phyloP scores from a whole-genome alignment of 53 echinoderm and acorn worm species.

The Actinopyga echinites region DNA sequence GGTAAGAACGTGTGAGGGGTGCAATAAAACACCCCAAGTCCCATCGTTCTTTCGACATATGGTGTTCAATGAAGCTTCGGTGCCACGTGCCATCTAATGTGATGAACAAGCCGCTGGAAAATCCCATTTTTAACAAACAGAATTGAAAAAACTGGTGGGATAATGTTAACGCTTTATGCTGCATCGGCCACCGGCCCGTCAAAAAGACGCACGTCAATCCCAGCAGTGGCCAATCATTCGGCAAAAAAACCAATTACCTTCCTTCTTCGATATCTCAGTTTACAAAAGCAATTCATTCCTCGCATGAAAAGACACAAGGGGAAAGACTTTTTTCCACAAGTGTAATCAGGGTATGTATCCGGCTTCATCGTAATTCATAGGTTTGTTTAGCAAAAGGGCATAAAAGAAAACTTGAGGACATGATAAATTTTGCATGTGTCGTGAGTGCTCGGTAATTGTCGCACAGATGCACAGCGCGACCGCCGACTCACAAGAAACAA shows the following conservation, averaged over 20 bases:
- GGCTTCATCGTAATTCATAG: conserved; percentile 49
- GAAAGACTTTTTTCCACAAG: conserved; percentile 33
- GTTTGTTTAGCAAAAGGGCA: conserved; percentile 40
- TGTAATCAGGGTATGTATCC: conserved; percentile 36
- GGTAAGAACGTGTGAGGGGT: conserved; percentile 16
- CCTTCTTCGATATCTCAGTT: conserved; percentile 73
- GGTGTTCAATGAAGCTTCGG: conserved; percentile 88
- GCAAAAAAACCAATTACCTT: conserved; percentile 69
- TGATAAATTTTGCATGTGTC: conserved; percentile 53
- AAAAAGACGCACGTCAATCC: conserved; percentile 44
- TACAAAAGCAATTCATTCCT: conserved; percentile 94
- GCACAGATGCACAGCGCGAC: conserved; percentile 49
- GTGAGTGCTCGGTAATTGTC: conserved; percentile 31
- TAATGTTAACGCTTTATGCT: conserved; percentile 36
- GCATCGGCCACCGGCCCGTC: conserved; percentile 29
- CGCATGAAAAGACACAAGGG: conserved; percentile 52
- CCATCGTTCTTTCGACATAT: conserved; percentile 74
- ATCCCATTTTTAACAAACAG: conserved; percentile 48
- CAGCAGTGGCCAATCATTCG: conserved; percentile 26
- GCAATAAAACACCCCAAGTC: conserved; percentile 32
- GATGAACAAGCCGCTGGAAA: conserved; percentile 92
- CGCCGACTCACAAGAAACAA: conserved; percentile 19
- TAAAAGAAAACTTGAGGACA: conserved; percentile 38
- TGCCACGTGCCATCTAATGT: conserved; percentile 95
- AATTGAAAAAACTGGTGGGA: conserved; percentile 46